Evolutionary conservation across 1,140 invertebrate species (phyloP).

Genomic region (Polyergus mexicanus): DNA sequence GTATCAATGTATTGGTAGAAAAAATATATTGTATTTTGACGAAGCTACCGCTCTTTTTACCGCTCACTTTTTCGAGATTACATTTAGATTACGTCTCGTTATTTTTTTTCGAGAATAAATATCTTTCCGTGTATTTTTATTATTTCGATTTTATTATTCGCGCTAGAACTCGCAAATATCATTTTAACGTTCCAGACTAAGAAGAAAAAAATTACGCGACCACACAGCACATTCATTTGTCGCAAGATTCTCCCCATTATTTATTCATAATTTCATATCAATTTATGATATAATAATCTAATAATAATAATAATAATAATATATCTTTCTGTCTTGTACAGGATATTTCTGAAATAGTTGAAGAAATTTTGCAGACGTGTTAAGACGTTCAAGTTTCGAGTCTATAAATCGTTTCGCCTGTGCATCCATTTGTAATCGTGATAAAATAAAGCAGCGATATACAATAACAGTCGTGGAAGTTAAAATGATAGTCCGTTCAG

Average conservation of each 20-base stretch:
- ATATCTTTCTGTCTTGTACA: not conserved
- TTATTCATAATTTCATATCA: not conserved
- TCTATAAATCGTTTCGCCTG: conserved; percentile 60
- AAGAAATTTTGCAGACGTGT: conserved; percentile 20
- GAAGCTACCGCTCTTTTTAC: conserved; percentile 40
- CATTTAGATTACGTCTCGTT: conserved; percentile 27
- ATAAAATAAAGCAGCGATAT: conserved; percentile 45
- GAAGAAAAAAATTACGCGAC: conserved; percentile 4
- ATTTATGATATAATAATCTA: not conserved
- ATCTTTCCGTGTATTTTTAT: conserved; percentile 51
- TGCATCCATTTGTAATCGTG: conserved; percentile 64
- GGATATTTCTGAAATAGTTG: conserved; percentile 10
- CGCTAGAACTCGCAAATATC: conserved; percentile 65
- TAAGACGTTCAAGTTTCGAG: not conserved
- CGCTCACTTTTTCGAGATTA: conserved; percentile 3
- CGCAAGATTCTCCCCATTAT: not conserved
- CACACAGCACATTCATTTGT: conserved; percentile 13
- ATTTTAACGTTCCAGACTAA: conserved; percentile 73
- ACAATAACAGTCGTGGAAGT: conserved; percentile 64
- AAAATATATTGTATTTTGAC: conserved; percentile 47
- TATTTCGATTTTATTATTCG: conserved; percentile 44
- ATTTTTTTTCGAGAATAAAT: conserved; percentile 17
- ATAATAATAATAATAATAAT: not conserved
- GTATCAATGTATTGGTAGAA: conserved; percentile 78
- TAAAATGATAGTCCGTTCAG: conserved; percentile 72